Conservation (phyloP, 2,888 invertebrate genomes). For the Eupeodes latifasciatus region DNA sequence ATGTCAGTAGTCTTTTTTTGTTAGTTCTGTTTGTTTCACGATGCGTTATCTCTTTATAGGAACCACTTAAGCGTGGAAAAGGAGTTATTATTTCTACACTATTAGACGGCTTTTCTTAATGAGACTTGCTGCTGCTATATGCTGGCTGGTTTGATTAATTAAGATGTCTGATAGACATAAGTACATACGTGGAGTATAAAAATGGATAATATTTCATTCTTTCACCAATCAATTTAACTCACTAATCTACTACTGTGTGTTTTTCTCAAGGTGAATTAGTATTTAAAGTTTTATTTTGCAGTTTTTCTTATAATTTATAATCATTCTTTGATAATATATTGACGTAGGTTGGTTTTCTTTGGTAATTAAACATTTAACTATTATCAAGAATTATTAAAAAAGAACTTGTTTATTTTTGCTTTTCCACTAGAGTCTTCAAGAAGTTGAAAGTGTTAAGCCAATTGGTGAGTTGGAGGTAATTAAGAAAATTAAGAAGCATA, state of each 20-base stretch:
- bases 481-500: no score
- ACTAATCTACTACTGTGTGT: constrained; percentile 8
- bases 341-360: constrained; percentile 11
- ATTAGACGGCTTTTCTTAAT: constrained; percentile 18
- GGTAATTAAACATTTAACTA: background rate
- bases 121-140: constrained; percentile 14
- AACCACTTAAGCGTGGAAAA: constrained; percentile 31
- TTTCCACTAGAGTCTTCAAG: no score
- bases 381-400: background rate
- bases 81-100: constrained; percentile 12
- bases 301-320: background rate
- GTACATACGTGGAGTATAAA: no score
- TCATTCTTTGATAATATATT: constrained; percentile 28
- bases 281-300: constrained; percentile 3
- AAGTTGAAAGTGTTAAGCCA: no score
- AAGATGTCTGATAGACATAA: constrained; percentile 51
- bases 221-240: constrained; percentile 37
- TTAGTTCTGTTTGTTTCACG: background rate
- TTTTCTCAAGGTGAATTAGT: constrained; percentile 45
- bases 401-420: background rate
- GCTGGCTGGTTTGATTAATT: constrained; percentile 50
- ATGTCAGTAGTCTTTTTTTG: constrained; percentile 6
- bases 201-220: constrained; percentile 20
- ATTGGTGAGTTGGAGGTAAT: no score
- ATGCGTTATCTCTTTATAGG: constrained; percentile 34